Conservation (phyloP, 2,113 vertebrate species). For the Lagopus muta region DNA sequence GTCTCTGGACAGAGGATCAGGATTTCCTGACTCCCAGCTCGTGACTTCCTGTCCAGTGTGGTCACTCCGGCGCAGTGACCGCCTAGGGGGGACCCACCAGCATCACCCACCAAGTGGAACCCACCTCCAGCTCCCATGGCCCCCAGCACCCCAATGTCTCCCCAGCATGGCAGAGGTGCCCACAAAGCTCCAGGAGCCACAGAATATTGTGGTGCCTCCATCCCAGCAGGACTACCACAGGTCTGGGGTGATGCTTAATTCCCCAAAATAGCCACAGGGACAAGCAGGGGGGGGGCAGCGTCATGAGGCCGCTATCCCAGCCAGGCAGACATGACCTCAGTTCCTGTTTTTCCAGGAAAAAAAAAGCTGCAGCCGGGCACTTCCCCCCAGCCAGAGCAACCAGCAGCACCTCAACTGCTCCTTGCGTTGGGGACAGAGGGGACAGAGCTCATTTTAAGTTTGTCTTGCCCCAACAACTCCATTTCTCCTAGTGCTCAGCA, state of each 20-base stretch:
- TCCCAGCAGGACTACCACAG: fast-evolving
- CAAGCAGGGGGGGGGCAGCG: background rate
- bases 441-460: background rate
- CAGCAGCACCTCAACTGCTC: background rate
- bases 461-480: fast-evolving
- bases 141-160: background rate
- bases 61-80: fast-evolving
- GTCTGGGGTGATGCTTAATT: background rate
- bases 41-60: background rate
- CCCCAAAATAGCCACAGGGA: background rate
- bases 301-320: background rate
- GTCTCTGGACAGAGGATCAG: constrained; percentile 27
- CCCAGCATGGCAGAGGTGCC: background rate
- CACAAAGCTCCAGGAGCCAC: background rate
- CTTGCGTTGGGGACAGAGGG: background rate
- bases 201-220: background rate
- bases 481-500: fast-evolving
- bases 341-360: constrained; percentile 53
- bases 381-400: background rate
- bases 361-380: fast-evolving
- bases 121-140: background rate
- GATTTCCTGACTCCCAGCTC: constrained; percentile 42
- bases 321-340: constrained; percentile 60
- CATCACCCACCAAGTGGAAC: too few relatives aligned
- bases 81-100: background rate